Conservation (phyloP, 2,888 invertebrate species). For the Troglohyphantes excavatus region DNA sequence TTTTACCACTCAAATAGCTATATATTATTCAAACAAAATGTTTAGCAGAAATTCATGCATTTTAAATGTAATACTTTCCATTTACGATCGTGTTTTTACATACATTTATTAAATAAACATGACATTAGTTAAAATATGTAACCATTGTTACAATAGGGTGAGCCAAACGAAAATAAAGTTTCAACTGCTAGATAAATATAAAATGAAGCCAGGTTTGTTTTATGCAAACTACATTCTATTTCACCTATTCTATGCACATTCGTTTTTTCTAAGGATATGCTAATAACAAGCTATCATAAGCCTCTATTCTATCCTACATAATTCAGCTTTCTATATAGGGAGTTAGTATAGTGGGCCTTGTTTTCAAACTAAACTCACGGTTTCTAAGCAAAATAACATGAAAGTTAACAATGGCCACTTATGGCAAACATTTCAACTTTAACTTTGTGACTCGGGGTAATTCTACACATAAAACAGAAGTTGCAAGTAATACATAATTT, state of each 20-base stretch:
- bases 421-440: too few relatives aligned
- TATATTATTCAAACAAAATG: too few relatives aligned
- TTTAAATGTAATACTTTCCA: not conserved
- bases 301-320: conserved; percentile 10
- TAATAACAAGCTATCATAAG: conserved; percentile 28
- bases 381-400: too few relatives aligned
- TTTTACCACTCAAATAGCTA: too few relatives aligned
- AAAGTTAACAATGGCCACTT: too few relatives aligned
- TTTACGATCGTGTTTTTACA: not conserved
- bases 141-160: conserved; percentile 19
- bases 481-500: too few relatives aligned
- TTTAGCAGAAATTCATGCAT: not conserved
- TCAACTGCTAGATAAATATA: not conserved
- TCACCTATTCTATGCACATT: not conserved
- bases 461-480: too few relatives aligned
- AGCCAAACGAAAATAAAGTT: conserved; percentile 51
- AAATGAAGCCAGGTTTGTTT: not conserved
- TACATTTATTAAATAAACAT: not conserved
- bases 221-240: conserved; percentile 18
- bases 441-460: too few relatives aligned
- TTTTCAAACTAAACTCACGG: too few relatives aligned
- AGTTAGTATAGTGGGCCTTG: too few relatives aligned
- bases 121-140: not conserved
- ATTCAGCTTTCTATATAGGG: too few relatives aligned
- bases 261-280: not conserved